Conservation (phyloP, 2,113 vertebrate species). For the Otocyon megalotis region DNA sequence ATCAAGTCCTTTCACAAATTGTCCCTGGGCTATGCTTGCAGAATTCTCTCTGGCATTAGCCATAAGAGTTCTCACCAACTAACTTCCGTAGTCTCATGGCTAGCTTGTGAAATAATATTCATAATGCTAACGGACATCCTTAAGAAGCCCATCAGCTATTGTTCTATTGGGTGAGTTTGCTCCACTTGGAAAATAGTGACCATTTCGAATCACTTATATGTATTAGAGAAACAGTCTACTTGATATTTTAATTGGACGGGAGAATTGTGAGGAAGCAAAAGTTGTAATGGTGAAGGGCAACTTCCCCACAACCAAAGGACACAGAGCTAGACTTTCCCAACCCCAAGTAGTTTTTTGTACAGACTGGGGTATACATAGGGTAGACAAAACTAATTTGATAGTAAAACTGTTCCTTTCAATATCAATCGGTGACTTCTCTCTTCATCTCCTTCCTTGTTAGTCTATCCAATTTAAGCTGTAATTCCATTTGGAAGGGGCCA, state of each 20-base stretch:
- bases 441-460: neutral
- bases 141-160: neutral
- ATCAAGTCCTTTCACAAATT: neutral
- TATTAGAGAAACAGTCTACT: neutral
- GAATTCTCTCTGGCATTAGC: neutral
- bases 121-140: neutral
- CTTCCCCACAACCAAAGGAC: neutral
- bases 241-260: neutral
- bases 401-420: neutral
- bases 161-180: neutral
- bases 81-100: neutral
- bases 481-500: neutral
- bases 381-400: neutral
- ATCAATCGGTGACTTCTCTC: neutral
- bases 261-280: neutral
- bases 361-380: neutral
- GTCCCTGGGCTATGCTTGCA: neutral
- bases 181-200: neutral
- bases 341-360: neutral
- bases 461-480: neutral
- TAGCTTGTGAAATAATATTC: slow-evolving; percentile 7
- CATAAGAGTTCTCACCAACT: neutral
- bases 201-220: neutral
- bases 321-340: neutral
- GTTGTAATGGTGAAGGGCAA: neutral